Percentiles rank a stretch among this genome's conserved stretches.
phyloP scores from a whole-genome alignment of 2,113 vertebrate genomes.

The Loxodonta africana region DNA sequence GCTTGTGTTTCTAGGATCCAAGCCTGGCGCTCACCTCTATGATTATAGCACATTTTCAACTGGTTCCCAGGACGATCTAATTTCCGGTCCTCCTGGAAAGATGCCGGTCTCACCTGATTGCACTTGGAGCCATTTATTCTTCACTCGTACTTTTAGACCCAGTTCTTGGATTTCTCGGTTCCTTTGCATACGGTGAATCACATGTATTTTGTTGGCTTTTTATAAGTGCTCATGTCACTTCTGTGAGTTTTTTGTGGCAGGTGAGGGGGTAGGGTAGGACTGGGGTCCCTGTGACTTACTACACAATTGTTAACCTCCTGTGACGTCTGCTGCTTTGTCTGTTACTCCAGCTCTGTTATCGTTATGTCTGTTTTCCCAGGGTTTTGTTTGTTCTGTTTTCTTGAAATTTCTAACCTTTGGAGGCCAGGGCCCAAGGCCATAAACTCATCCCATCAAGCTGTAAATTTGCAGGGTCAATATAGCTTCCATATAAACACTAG shows the following conservation, averaged over 20 bases:
- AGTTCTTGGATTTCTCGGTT: constrained; percentile 11
- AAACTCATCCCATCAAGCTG: neutral
- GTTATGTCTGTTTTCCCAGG: neutral
- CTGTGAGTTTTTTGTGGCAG: neutral
- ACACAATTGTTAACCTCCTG: rapidly evolving
- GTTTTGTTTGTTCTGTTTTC: constrained; percentile 48
- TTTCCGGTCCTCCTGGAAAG: constrained; percentile 16
- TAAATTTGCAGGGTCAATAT: constrained; percentile 22
- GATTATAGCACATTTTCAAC: neutral
- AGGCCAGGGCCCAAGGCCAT: neutral
- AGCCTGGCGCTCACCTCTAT: neutral
- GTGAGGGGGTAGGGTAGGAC: neutral
- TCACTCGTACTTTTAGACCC: neutral
- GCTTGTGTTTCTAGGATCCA: neutral
- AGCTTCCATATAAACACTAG: constrained; percentile 57
- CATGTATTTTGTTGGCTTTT: neutral
- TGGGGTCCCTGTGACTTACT: neutral
- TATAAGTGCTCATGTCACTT: neutral
- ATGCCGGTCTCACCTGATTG: neutral
- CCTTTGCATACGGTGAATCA: neutral
- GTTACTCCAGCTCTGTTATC: neutral
- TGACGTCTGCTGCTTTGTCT: neutral
- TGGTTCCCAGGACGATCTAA: neutral
- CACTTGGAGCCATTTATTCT: neutral
- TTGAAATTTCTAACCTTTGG: neutral